Evolutionary conservation across 64 coral and sea anemone genomes (phyloP), one percentile per base, ranked within the genome.

Genomic region (Pocillopora damicornis): DNA sequence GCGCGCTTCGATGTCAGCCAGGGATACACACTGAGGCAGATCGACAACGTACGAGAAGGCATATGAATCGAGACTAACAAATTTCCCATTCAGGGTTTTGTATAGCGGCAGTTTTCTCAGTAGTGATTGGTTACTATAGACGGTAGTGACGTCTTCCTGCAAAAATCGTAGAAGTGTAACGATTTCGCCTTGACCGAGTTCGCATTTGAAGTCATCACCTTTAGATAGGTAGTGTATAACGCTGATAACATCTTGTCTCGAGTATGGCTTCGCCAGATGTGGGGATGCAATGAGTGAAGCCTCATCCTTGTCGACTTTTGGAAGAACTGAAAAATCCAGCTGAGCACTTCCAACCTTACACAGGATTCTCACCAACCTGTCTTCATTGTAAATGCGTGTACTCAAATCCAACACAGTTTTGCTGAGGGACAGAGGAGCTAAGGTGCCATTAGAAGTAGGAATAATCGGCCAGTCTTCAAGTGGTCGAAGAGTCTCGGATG

Each of bases 381-480:
- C 91, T 15, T 90, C 63, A 13, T 72, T 69, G 78, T 87, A 78
- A 34, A 82, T 78, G 37, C 83, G 90, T 13, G 90, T 72, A 78
- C 79, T 96, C 15, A 93, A 80, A 72, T 93, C 94, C 61, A 96
- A 86, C 61, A 96, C 89, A 15, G 94, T 96, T 73, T 96, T 96
- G 26, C 94, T 91, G 18, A 96, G 87, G 11, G 88, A 87, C 60
- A 96, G 68, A 20, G 94, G 75, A 26, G 81, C 94, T 67, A 96
- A 81, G 18, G 94, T 93, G 15, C 83, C 83, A 22, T 62, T 37
- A 37, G 81, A 93, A 61, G 94, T 96, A 8, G 94, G 94, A 35
- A 96, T 35, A 60, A 96, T 96, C 14, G 94, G 94, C 94, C 94
- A 96, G 61, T 96, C 94, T 69, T 96, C 91, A 11, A 96, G 34